Evolutionary conservation across 2,888 invertebrate genomes (phyloP).

Genomic region (Glyphotaelius pellucidus): DNA sequence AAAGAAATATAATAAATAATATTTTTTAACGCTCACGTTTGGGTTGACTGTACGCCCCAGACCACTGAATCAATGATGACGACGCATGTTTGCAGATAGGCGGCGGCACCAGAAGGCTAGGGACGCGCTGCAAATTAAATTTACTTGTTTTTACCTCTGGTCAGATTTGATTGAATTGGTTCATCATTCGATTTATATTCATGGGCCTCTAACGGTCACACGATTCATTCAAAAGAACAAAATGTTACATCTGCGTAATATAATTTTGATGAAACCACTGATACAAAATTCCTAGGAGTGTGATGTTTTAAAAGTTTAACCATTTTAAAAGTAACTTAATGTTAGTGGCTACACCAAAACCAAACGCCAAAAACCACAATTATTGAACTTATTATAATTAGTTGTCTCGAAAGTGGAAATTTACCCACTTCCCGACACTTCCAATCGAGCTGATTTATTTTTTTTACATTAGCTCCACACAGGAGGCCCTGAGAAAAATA

Average conservation of each 20-base stretch:
- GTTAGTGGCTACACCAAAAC: no score
- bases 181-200: conserved; percentile 56
- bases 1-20: no score
- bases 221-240: not conserved
- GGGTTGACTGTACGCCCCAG: conserved; percentile 50
- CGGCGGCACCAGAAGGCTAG: conserved; percentile 45
- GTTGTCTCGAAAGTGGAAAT: no score
- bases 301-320: no score
- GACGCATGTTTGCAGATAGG: conserved; percentile 35
- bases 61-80: conserved; percentile 46
- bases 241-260: not conserved
- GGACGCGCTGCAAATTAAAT: conserved; percentile 53
- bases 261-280: not conserved
- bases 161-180: conserved; percentile 49
- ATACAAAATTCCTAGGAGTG: not conserved
- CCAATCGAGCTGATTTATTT: no score
- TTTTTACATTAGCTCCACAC: no score
- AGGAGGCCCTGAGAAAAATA: no score
- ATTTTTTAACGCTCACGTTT: not conserved
- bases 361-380: no score
- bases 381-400: no score
- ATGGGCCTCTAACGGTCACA: conserved; percentile 19
- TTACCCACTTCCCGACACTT: no score
- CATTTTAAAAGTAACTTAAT: no score
- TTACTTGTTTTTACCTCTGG: conserved; percentile 53